Evolutionary conservation across 2,888 invertebrate species (phyloP), one percentile per base, ranked within the genome.

Genomic region (Drosophila kuntzei): DNA sequence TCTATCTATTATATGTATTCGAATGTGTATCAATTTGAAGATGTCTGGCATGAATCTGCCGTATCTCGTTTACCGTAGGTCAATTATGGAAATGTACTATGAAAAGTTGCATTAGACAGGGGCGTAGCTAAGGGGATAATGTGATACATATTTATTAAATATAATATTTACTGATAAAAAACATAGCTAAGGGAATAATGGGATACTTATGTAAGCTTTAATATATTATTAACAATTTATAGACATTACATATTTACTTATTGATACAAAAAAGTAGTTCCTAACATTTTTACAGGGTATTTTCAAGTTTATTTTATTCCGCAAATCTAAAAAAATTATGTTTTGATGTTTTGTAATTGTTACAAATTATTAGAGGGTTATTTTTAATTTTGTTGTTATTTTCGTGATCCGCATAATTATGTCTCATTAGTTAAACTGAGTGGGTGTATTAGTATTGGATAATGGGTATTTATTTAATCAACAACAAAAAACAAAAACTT

Each of bases 1-100:
- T 7, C 47, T 49, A 18, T 43, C 22, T 25, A 58, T 8, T 18
- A 0, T 11, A 18, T 44, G 8, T 29, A 36, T 47, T 16, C 25
- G 4, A 20, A 49, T 54, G 14, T 41, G 51, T 50, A 62, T 37
- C 32, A 71, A 44, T 39, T n/a, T 39, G 43, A 44, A 55, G 27
- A 53, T 34, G 37, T n/a, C 8, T 39, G n/a, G 34, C 34, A 2
- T 37, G 18, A 16, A 66, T 54, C 29, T 58, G 50, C n/a, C 32
- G 9, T 25, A 36, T 49, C 41, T 36, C 32, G 7, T 46, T 58
- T 14, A 14, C 12, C 29, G 9, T 32, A 20, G 29, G 4, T 32
- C 43, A 50, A 51, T 44, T 55, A 67, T 73, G 67, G 74, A 78
- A 67, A 73, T 55, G 32, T 78, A 66, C 71, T 32, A 25, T 3